Base-by-base conservation (phyloP, 2,797 vertebrate species). In the Macropodus opercularis region DNA sequence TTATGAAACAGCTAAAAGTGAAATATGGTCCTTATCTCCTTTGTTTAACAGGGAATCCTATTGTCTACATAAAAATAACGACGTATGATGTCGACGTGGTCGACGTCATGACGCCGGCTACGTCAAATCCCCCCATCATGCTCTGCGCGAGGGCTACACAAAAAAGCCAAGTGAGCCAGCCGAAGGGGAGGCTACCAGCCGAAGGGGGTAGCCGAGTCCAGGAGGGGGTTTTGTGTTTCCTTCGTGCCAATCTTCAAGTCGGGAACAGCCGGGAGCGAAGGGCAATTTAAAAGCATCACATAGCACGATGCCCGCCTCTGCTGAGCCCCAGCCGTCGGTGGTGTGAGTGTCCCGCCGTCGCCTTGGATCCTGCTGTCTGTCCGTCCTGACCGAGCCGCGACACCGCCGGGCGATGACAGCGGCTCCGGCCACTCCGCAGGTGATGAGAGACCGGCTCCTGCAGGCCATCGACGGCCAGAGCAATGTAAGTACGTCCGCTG, bases 381-480 rank as follows among this genome's bases (percentile, higher is more conserved):
- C 86, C 85, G 86, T 61, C 84, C 80, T 64, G 89, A 91, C 85
- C 89, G 91, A 91, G 83, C 89, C 88, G 75, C 74, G 65, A 79
- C 83, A 77, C 80, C 63, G 84, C 87, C 92, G 88, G 93, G 93
- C 93, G 92, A 96, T 98, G 96, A 95, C 95, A 96, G 94, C 95
- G 90, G 93, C 93, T 84, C 89, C 93, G 83, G 91, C 91, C 79
- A 95, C 93, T 87, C 94, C 95, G 91, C 94, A 94, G 92, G 91
- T 93, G 90, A 94, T 96, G 90, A 96, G 93, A 93, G 96, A 96
- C 92, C 93, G 94, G 91, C 95, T 98, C 87, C 94, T 97, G 50
- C 94, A 94, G 93, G 95, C 95, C 91, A 93, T 96, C 90, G 95
- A 97, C 89, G 90, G 91, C 87, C 94, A 96, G 83, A 94, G 93